Evolutionary conservation across 2,797 vertebrate species (phyloP).

Genomic region (Heteromormyrus szaboi): DNA sequence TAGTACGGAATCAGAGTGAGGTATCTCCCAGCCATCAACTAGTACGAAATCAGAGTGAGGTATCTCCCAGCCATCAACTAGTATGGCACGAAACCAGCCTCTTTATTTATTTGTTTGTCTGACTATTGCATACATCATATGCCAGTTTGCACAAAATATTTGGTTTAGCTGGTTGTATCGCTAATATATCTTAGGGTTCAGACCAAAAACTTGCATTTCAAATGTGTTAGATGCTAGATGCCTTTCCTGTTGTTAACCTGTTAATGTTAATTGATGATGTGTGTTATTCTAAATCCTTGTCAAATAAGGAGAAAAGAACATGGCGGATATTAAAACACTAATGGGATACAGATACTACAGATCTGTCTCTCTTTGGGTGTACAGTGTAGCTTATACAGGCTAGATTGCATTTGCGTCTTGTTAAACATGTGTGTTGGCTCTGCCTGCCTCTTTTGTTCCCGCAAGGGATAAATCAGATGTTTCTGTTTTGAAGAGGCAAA

Average conservation of each 20-base stretch:
- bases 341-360: background rate
- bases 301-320: background rate
- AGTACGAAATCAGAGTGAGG: constrained; percentile 30
- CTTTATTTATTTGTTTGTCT: constrained; percentile 20
- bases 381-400: background rate
- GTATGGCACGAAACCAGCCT: constrained; percentile 46
- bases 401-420: background rate
- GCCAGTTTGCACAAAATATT: background rate
- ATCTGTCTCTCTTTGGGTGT: background rate
- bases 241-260: background rate
- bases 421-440: background rate
- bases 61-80: constrained; percentile 57
- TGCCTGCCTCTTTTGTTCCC: background rate
- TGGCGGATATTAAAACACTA: background rate
- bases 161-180: background rate
- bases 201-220: background rate
- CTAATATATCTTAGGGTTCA: background rate
- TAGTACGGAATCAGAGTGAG: constrained; percentile 50
- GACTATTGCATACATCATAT: background rate
- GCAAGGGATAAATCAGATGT: background rate
- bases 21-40: constrained; percentile 69
- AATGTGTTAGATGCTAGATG: background rate
- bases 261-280: background rate
- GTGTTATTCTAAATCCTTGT: background rate
- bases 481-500: background rate